Evolutionary conservation across 2,888 invertebrate genomes (phyloP).

Genomic region (Zele albiditarsus): DNA sequence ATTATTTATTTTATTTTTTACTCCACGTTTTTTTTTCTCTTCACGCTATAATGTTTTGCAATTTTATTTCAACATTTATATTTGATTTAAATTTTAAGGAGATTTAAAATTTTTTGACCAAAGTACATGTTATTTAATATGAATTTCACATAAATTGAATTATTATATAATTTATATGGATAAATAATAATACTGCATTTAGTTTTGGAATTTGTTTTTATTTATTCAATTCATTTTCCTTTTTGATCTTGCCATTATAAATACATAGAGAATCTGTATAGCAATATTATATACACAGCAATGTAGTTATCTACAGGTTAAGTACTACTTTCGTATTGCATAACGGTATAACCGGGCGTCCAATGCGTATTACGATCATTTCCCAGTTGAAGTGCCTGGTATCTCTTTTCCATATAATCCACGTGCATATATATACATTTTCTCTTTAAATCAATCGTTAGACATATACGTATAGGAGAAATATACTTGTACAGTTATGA

Average conservation of each 20-base stretch:
- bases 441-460: neutral
- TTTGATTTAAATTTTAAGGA: neutral
- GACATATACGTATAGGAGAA: neutral
- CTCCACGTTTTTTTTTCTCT: neutral
- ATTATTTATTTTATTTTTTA: neutral
- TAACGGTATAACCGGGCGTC: conserved; percentile 43
- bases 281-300: neutral
- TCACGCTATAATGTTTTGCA: neutral
- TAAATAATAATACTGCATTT: neutral
- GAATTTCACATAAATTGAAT: too few species aligned
- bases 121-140: neutral
- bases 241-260: neutral
- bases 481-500: neutral
- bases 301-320: conserved; percentile 32
- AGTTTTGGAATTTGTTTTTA: neutral
- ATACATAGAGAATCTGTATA: neutral
- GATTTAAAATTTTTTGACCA: neutral
- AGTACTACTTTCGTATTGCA: conserved; percentile 45
- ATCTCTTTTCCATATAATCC: conserved; percentile 3
- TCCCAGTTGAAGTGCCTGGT: conserved; percentile 28
- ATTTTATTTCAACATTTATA: neutral
- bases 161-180: too few species aligned
- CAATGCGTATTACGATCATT: conserved; percentile 42
- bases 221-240: neutral
- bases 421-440: conserved; percentile 17